Conservation (phyloP, 1,140 invertebrate genomes). For the Leguminivora glycinivorella region DNA sequence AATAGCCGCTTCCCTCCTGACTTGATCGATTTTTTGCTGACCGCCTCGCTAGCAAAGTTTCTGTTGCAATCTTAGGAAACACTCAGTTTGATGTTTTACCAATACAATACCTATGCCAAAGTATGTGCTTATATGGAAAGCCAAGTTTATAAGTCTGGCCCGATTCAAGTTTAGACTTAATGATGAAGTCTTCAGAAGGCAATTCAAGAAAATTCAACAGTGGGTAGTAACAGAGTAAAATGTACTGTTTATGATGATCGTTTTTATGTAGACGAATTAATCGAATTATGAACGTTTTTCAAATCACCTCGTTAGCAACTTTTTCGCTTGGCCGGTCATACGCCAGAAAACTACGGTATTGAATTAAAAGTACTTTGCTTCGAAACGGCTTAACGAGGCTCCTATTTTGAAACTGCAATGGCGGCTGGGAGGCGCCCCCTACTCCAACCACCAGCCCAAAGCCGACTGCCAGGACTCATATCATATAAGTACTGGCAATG, state of each 20-base stretch:
- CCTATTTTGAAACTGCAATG: constrained; percentile 19
- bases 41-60: constrained; percentile 18
- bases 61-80: constrained; percentile 7
- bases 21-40: constrained; percentile 28
- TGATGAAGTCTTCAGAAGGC: too few relatives aligned
- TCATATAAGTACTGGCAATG: neutral
- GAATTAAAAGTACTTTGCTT: constrained; percentile 25
- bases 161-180: too few relatives aligned
- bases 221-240: too few relatives aligned
- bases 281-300: neutral
- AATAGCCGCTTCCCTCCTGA: constrained; percentile 28
- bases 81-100: neutral
- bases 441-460: neutral
- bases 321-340: neutral
- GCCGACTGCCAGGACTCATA: neutral
- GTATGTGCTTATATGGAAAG: too few relatives aligned
- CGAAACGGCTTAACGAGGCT: constrained; percentile 13
- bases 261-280: neutral
- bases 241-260: neutral
- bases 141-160: too few relatives aligned
- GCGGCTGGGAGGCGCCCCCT: constrained; percentile 18
- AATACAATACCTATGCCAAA: too few relatives aligned
- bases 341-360: neutral
- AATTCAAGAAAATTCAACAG: too few relatives aligned
- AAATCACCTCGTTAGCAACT: constrained; percentile 1